These are phyloP conservation scores for Oreochromis grahami DNA, from an alignment of 2,797 vertebrate genomes.

Conservation along the genomic window DNA sequence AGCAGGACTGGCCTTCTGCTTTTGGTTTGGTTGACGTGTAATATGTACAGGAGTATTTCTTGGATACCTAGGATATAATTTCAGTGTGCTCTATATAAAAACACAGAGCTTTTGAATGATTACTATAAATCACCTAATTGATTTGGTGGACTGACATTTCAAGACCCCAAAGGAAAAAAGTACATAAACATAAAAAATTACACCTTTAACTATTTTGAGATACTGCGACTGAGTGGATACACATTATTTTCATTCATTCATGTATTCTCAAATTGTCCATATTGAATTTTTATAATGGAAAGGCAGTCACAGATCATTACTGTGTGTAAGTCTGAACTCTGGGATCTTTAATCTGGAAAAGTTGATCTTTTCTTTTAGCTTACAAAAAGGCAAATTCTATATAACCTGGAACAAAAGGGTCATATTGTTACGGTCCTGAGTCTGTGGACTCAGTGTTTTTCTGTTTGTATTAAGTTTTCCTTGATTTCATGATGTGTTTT, in stretches of 20 bases:
- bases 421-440: no score
- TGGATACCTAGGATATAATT: not conserved
- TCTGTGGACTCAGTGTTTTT: no score
- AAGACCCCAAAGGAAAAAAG: not conserved
- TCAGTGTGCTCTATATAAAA: not conserved
- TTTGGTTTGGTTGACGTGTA: not conserved
- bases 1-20: not conserved
- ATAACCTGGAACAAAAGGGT: not conserved
- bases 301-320: not conserved
- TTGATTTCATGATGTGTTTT: no score
- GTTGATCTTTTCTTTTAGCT: not conserved
- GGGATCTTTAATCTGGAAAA: not conserved
- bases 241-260: not conserved
- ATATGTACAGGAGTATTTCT: not conserved
- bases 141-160: not conserved
- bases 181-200: not conserved
- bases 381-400: not conserved
- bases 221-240: not conserved
- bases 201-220: not conserved
- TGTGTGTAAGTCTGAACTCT: not conserved
- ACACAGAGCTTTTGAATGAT: not conserved
- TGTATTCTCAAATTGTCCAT: not conserved
- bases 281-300: not conserved
- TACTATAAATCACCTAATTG: not conserved
- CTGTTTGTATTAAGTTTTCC: no score